phyloP scores from a whole-genome alignment of 2,888 invertebrate species.

The Heliconius charithonia region DNA sequence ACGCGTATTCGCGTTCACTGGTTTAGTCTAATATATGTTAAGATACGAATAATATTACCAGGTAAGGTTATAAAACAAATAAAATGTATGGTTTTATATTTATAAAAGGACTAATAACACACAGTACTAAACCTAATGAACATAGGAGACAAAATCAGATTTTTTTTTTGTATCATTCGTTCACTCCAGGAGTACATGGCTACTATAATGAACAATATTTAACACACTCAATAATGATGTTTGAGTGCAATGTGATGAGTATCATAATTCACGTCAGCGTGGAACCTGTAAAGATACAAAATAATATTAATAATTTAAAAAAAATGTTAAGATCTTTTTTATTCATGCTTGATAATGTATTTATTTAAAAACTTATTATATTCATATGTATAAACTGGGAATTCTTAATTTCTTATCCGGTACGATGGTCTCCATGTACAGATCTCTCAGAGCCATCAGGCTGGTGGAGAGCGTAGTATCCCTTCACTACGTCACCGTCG shows the following conservation, averaged over 20 bases:
- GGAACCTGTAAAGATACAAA: conserved; percentile 64
- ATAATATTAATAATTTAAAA: neutral
- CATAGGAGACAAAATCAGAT: too few relatives aligned
- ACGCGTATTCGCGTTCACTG: too few relatives aligned
- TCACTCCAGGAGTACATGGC: too few relatives aligned
- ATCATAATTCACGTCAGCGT: conserved; percentile 72
- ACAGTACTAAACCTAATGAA: too few relatives aligned
- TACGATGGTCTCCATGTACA: neutral
- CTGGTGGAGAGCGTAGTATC: conserved; percentile 39
- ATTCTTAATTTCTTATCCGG: conserved; percentile 53
- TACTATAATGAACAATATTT: neutral
- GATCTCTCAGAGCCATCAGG: too few relatives aligned
- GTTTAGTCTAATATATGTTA: too few relatives aligned
- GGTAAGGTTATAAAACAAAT: neutral
- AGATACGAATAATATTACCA: neutral
- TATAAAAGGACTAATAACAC: neutral
- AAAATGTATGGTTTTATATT: neutral
- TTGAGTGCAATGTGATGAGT: conserved; percentile 72
- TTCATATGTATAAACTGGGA: conserved; percentile 57
- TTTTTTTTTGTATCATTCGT: too few relatives aligned
- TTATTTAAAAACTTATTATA: neutral
- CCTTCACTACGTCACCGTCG: conserved; percentile 41
- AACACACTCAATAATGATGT: conserved; percentile 49
- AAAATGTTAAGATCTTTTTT: neutral
- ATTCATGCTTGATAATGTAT: neutral